Percentiles rank a stretch among this genome's conserved stretches.
phyloP scores from a whole-genome alignment of 2,888 invertebrate genomes.

The Brachyptera putata region DNA sequence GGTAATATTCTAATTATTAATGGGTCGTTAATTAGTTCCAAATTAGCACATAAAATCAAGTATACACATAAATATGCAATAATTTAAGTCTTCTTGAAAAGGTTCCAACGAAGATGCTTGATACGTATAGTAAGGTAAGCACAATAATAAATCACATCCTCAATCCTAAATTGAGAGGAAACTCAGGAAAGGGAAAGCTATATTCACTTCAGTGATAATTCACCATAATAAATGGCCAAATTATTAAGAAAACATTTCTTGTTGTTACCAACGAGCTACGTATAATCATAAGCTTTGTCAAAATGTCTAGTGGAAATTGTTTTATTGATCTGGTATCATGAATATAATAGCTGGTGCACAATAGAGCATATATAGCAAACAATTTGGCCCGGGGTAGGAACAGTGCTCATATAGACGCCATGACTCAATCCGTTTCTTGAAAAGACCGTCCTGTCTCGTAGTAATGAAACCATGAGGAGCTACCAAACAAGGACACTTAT shows the following conservation, averaged over 20 bases:
- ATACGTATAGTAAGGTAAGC: not conserved
- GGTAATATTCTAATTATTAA: too few relatives aligned
- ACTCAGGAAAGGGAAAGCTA: not conserved
- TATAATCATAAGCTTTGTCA: conserved; percentile 14
- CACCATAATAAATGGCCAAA: too few relatives aligned
- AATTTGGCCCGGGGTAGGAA: conserved; percentile 16
- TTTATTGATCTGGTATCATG: conserved; percentile 24
- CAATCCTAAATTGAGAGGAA: not conserved
- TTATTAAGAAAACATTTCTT: too few relatives aligned
- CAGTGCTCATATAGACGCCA: too few relatives aligned
- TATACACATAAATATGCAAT: too few relatives aligned
- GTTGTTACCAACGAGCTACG: too few relatives aligned
- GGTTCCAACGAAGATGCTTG: not conserved
- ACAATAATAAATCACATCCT: not conserved
- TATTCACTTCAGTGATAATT: too few relatives aligned
- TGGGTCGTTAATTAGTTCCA: too few relatives aligned
- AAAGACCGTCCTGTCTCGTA: not conserved
- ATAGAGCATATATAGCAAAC: conserved; percentile 12
- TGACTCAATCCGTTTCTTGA: not conserved
- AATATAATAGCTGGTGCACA: conserved; percentile 18
- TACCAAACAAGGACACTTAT: conserved; percentile 1
- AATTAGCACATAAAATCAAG: too few relatives aligned
- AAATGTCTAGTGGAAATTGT: conserved; percentile 22
- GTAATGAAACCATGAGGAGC: conserved; percentile 2
- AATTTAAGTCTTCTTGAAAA: not conserved